phyloP scores from a whole-genome alignment of 2,888 invertebrate genomes.

The Dorcus hopei region DNA sequence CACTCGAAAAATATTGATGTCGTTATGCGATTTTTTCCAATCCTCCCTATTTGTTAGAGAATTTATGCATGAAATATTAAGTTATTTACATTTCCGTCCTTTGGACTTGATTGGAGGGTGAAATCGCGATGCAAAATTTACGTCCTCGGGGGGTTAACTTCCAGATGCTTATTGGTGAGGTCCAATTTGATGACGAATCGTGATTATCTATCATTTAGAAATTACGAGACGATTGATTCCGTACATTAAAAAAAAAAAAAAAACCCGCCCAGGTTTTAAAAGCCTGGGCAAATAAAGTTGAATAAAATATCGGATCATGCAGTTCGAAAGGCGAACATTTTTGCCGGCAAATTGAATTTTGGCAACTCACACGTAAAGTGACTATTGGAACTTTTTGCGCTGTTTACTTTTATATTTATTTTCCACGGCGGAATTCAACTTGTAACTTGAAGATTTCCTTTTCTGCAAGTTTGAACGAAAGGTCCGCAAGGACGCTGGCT shows the following conservation, averaged over 20 bases:
- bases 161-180: constrained; percentile 39
- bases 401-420: background rate
- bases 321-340: background rate
- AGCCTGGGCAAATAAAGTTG: background rate
- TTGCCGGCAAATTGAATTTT: constrained; percentile 34
- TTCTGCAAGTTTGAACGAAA: background rate
- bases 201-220: constrained; percentile 28
- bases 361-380: constrained; percentile 35
- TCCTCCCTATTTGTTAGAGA: constrained; percentile 23
- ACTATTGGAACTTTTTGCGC: constrained; percentile 25
- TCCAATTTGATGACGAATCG: constrained; percentile 41
- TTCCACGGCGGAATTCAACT: background rate
- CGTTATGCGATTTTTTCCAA: constrained; percentile 14
- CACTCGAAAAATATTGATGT: constrained; percentile 7
- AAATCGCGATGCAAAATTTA: constrained; percentile 20
- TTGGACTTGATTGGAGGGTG: constrained; percentile 21
- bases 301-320: constrained; percentile 14
- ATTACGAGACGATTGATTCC: constrained; percentile 7
- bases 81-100: constrained; percentile 33
- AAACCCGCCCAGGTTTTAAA: too few relatives aligned
- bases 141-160: constrained; percentile 18
- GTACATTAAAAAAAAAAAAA: background rate
- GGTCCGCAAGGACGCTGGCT: background rate
- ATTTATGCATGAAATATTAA: constrained; percentile 33
- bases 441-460: background rate